Evolutionary conservation across 1,140 invertebrate genomes (phyloP).

Genomic region (Drosophila tropicalis): DNA sequence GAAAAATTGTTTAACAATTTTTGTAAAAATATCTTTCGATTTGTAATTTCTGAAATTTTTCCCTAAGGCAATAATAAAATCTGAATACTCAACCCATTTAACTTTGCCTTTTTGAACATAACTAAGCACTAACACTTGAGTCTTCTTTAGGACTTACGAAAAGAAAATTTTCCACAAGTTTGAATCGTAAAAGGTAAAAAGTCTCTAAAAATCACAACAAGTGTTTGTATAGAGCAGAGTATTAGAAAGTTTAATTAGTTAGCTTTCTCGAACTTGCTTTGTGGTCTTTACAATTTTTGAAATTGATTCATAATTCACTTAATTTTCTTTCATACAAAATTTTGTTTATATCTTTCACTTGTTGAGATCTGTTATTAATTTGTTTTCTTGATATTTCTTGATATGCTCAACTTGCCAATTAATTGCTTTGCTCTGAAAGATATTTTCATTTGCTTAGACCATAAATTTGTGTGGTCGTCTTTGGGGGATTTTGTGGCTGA

Average conservation of each 20-base stretch:
- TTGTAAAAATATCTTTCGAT: slow-evolving; percentile 6
- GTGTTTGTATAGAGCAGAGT: slow-evolving; percentile 4
- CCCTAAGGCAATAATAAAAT: not conserved
- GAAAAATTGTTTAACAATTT: slow-evolving; percentile 46
- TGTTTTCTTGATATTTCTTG: slow-evolving; percentile 18
- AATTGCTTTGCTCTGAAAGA: slow-evolving; percentile 46
- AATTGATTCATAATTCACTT: slow-evolving; percentile 33
- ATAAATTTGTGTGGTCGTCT: slow-evolving; percentile 37
- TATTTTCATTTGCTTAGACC: slow-evolving; percentile 45
- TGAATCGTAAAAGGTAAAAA: too few species aligned
- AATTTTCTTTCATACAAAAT: slow-evolving; percentile 37
- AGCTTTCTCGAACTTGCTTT: too few species aligned
- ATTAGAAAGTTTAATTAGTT: slow-evolving; percentile 19
- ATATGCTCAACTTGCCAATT: slow-evolving; percentile 47
- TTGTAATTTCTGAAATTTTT: not conserved
- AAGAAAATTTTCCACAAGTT: too few species aligned
- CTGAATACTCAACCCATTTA: slow-evolving; percentile 3
- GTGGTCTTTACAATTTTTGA: slow-evolving; percentile 36
- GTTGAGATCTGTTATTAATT: slow-evolving; percentile 17
- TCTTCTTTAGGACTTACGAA: too few species aligned
- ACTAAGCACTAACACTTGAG: too few species aligned
- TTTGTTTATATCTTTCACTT: slow-evolving; percentile 40
- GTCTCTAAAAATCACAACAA: too few species aligned
- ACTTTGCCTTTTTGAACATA: too few species aligned
- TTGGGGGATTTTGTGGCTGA: slow-evolving; percentile 15